These are phyloP conservation scores for Pandemis heparana DNA, from an alignment of 2,888 invertebrate genomes.

Conservation along the genomic window DNA sequence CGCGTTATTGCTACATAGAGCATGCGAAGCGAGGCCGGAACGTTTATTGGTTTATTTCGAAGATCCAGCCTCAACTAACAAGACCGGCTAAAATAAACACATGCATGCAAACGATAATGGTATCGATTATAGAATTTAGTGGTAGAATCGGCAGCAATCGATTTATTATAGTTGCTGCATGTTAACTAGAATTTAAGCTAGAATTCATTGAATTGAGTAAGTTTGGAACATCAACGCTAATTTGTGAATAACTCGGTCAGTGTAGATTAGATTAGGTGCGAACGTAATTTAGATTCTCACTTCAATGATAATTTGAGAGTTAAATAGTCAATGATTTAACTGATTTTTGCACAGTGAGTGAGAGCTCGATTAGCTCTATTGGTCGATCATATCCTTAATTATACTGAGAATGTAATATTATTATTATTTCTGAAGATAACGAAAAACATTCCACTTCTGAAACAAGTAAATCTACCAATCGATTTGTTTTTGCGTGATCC, in stretches of 20 bases:
- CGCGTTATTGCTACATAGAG: constrained; percentile 20
- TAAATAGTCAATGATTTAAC: neutral
- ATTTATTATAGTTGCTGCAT: neutral
- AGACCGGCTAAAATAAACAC: neutral
- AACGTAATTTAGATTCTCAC: neutral
- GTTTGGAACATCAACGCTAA: neutral
- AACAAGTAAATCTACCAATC: no score
- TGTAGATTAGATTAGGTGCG: neutral
- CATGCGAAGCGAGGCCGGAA: neutral
- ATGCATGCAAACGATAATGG: constrained; percentile 16
- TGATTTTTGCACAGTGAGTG: neutral
- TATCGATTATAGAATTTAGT: constrained; percentile 4
- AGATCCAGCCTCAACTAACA: neutral
- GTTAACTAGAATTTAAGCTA: neutral
- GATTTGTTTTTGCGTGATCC: no score
- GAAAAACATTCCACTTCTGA: no score
- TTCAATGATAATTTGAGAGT: neutral
- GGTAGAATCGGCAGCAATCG: neutral
- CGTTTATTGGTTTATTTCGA: constrained; percentile 14
- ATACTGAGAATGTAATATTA: no score
- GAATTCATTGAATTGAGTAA: constrained; percentile 3
- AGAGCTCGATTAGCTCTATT: no score
- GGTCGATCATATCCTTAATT: no score
- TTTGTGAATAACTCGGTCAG: neutral
- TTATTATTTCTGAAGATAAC: no score